phyloP scores from a whole-genome alignment of 2,113 vertebrate species.

The Corydoras sp. region DNA sequence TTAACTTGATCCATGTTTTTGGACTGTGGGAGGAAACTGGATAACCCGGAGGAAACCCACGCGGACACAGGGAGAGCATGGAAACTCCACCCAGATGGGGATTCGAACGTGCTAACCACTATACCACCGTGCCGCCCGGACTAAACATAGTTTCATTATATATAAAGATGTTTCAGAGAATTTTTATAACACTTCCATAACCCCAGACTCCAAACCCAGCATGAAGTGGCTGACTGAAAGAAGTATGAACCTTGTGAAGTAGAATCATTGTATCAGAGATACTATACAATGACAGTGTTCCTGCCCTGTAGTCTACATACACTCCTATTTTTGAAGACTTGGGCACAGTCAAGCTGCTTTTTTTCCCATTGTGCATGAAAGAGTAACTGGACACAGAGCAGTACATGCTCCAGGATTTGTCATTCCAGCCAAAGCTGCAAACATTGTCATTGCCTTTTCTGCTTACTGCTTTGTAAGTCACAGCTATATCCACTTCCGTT shows the following conservation, averaged over 20 bases:
- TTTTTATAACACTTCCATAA: conserved; percentile 55
- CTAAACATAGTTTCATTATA: no score
- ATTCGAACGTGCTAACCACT: no score
- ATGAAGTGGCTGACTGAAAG: conserved; percentile 69
- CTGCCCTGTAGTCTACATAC: conserved; percentile 65
- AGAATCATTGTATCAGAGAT: conserved; percentile 65
- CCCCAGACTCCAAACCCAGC: conserved; percentile 77
- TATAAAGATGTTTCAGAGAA: conserved; percentile 2
- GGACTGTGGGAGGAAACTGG: no score
- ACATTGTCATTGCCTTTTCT: conserved; percentile 68
- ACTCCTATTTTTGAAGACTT: conserved; percentile 63
- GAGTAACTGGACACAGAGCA: conserved; percentile 70
- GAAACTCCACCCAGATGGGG: no score
- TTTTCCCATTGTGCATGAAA: conserved; percentile 72
- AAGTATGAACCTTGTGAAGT: conserved; percentile 63
- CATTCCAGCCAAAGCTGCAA: conserved; percentile 71
- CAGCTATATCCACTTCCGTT: conserved; percentile 66
- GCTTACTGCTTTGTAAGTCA: conserved; percentile 66
- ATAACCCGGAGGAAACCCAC: no score
- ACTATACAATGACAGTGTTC: conserved; percentile 68
- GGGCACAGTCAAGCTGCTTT: conserved; percentile 53
- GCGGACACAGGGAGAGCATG: no score
- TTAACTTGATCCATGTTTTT: no score
- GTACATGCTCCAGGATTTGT: conserved; percentile 77
- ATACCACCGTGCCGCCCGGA: no score